Percentiles rank a stretch among this genome's conserved stretches.
Evolutionary conservation across 23 tunicate species (phyloP).

Genomic region (Oikopleura dioica): DNA sequence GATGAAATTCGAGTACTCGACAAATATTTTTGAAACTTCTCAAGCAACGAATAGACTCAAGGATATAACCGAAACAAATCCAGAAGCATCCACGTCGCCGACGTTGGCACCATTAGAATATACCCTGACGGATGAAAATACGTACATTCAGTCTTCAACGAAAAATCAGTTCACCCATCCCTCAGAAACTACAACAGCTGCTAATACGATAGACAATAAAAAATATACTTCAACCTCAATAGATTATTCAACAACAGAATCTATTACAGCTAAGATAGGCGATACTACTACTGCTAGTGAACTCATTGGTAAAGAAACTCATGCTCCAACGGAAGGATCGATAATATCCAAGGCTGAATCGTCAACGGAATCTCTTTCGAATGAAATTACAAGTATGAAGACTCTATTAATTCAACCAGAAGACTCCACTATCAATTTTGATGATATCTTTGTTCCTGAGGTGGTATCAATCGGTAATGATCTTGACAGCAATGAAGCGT

Average conservation of each 20-base stretch:
- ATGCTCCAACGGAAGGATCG: too few relatives aligned
- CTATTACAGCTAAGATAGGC: background rate
- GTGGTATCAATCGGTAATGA: too few relatives aligned
- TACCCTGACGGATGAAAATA: too few relatives aligned
- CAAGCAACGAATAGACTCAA: background rate
- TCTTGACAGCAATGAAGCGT: too few relatives aligned
- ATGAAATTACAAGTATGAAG: too few relatives aligned
- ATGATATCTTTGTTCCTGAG: too few relatives aligned
- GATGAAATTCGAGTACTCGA: background rate
- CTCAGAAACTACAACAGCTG: background rate
- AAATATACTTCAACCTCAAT: background rate
- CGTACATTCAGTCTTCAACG: background rate
- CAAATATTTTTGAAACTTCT: background rate
- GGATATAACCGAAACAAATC: background rate
- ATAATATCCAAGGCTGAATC: too few relatives aligned
- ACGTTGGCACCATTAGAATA: too few relatives aligned
- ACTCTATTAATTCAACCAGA: too few relatives aligned
- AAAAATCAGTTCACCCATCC: background rate
- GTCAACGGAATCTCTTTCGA: too few relatives aligned
- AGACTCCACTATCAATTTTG: too few relatives aligned
- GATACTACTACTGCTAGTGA: background rate
- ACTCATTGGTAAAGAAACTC: too few relatives aligned
- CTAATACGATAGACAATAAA: background rate
- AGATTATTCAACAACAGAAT: background rate
- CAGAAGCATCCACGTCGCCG: background rate